Evolutionary conservation across 2,797 vertebrate species (phyloP).

Genomic region (Fratercula arctica): DNA sequence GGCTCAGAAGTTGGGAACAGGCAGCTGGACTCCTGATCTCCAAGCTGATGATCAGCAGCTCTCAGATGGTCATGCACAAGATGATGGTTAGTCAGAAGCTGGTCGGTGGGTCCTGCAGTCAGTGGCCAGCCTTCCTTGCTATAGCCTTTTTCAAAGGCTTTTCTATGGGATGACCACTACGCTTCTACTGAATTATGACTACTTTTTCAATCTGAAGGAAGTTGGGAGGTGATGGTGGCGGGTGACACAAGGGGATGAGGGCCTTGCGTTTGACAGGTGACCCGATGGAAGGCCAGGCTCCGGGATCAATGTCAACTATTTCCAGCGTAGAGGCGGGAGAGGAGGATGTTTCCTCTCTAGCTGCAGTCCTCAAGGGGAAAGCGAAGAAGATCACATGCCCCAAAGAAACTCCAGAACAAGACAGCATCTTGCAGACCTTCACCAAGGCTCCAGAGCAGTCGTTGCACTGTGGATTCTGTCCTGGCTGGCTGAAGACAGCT

Average conservation of each 20-base stretch:
- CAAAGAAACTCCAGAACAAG: neutral
- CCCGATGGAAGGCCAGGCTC: neutral
- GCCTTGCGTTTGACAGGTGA: neutral
- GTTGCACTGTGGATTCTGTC: neutral
- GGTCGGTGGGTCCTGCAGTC: neutral
- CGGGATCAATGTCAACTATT: neutral
- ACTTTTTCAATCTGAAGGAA: neutral
- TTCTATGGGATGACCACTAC: neutral
- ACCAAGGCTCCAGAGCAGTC: neutral
- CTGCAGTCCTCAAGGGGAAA: neutral
- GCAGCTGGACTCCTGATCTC: neutral
- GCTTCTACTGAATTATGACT: neutral
- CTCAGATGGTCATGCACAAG: neutral
- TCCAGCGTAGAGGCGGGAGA: neutral
- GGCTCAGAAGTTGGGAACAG: neutral
- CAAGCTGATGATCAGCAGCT: neutral
- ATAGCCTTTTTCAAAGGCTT: neutral
- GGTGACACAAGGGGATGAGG: neutral
- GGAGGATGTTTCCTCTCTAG: neutral
- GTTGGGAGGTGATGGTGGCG: rapidly evolving
- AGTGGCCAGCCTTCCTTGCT: neutral
- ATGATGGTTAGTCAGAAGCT: neutral
- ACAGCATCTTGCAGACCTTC: neutral
- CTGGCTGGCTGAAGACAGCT: neutral
- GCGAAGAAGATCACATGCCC: rapidly evolving